phyloP scores from a whole-genome alignment of 2,797 vertebrate species.

The Notolabrus celidotus region DNA sequence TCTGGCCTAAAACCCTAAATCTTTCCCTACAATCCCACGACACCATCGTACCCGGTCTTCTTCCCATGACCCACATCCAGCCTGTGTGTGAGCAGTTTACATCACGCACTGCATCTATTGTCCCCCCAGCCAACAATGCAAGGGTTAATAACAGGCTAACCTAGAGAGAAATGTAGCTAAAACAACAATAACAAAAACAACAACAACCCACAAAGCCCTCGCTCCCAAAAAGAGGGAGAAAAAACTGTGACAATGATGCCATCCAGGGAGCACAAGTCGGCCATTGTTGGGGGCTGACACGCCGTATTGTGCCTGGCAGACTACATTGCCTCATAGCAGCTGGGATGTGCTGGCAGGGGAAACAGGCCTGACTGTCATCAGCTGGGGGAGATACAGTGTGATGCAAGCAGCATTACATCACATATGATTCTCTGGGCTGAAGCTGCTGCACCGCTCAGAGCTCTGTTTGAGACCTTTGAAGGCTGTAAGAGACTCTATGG shows the following conservation, averaged over 20 bases:
- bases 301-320: slow-evolving; percentile 83
- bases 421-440: slow-evolving; percentile 49
- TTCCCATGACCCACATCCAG: slow-evolving; percentile 78
- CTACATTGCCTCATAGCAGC: slow-evolving; percentile 85
- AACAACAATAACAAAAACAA: slow-evolving; percentile 73
- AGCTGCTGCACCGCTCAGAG: slow-evolving; percentile 15
- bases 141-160: slow-evolving; percentile 63
- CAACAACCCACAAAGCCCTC: slow-evolving; percentile 64
- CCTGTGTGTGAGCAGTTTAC: slow-evolving; percentile 49
- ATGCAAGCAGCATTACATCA: slow-evolving; percentile 81
- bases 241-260: slow-evolving; percentile 78
- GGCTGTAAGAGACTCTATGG: slow-evolving; percentile 43
- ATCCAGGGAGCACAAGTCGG: slow-evolving; percentile 79
- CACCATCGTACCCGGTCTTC: slow-evolving; percentile 16
- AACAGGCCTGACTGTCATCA: slow-evolving; percentile 82
- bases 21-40: slow-evolving; percentile 3
- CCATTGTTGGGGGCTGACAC: slow-evolving; percentile 81
- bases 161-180: slow-evolving; percentile 63
- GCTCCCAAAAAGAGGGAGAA: slow-evolving; percentile 54
- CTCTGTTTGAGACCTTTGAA: slow-evolving; percentile 19
- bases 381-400: slow-evolving; percentile 73
- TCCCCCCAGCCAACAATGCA: slow-evolving; percentile 54
- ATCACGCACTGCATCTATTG: slow-evolving; percentile 65
- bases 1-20: slow-evolving; percentile 9
- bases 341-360: slow-evolving; percentile 83